These are phyloP conservation scores for Hydropsyche tenuis DNA, from an alignment of 1,140 invertebrate species.

Conservation along the genomic window DNA sequence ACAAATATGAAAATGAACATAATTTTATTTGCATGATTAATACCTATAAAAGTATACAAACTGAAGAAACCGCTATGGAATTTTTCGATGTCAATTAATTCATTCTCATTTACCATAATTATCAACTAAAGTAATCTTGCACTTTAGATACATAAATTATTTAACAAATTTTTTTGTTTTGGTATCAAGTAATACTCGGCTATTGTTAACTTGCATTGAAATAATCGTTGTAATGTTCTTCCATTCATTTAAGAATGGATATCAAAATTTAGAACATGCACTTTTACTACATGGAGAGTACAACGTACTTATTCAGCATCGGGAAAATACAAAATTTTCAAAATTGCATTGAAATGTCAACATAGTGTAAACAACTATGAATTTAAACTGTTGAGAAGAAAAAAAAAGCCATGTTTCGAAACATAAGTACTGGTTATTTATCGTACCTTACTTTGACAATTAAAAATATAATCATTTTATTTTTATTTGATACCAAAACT, in stretches of 20 bases:
- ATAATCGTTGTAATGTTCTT: too few species aligned
- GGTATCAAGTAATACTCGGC: too few species aligned
- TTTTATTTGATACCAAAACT: slow-evolving; percentile 20
- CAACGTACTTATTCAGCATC: slow-evolving; percentile 46
- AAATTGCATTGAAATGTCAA: slow-evolving; percentile 49
- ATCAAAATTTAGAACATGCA: slow-evolving; percentile 40
- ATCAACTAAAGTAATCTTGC: too few species aligned
- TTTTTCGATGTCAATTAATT: too few species aligned
- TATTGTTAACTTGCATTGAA: too few species aligned
- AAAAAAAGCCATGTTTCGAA: slow-evolving; percentile 46
- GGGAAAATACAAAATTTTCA: slow-evolving; percentile 44
- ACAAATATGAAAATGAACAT: slow-evolving; percentile 42
- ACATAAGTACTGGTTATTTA: slow-evolving; percentile 44
- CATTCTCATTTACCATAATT: too few species aligned
- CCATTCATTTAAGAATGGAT: slow-evolving; percentile 45
- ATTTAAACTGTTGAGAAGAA: slow-evolving; percentile 35
- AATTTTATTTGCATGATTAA: slow-evolving; percentile 44
- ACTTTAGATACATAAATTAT: too few species aligned
- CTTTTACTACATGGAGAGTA: slow-evolving; percentile 45
- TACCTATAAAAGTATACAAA: slow-evolving; percentile 40
- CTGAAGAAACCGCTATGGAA: slow-evolving; percentile 47
- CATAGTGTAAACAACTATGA: slow-evolving; percentile 45
- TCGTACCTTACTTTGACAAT: slow-evolving; percentile 47
- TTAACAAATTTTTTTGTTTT: too few species aligned
- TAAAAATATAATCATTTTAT: slow-evolving; percentile 27